phyloP scores from a whole-genome alignment of 2,797 vertebrate species.

The Pseudochromis fuscus region DNA sequence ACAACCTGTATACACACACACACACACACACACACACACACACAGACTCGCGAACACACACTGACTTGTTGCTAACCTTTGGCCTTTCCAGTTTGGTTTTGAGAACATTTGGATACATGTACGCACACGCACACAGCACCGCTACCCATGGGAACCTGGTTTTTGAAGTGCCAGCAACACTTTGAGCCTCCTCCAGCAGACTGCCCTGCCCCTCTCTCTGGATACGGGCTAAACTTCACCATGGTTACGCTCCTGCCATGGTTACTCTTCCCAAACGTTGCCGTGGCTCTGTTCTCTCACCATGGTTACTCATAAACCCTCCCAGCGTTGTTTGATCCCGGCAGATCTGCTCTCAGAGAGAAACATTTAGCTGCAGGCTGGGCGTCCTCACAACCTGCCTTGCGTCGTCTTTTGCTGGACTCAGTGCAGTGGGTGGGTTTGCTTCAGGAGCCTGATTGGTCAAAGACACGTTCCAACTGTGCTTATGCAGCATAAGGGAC shows the following conservation, averaged over 20 bases:
- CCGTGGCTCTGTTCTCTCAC: constrained; percentile 67
- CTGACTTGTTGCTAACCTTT: constrained; percentile 19
- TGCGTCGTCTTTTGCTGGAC: constrained; percentile 49
- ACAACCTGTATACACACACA: constrained; percentile 6
- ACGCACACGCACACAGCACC: constrained; percentile 27
- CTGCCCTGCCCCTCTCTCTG: constrained; percentile 61
- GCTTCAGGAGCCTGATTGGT: constrained; percentile 46
- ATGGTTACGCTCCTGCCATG: constrained; percentile 78
- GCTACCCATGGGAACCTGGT: constrained; percentile 57
- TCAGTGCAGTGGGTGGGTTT: constrained; percentile 31
- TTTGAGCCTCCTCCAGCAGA: constrained; percentile 57
- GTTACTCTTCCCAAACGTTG: constrained; percentile 80
- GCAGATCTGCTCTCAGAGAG: constrained; percentile 54
- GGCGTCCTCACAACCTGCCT: constrained; percentile 42
- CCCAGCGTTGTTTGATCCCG: constrained; percentile 66
- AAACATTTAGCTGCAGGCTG: constrained; percentile 53
- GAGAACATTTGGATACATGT: constrained; percentile 41
- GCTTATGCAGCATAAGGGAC: neutral
- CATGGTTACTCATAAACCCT: constrained; percentile 80
- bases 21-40: constrained; percentile 19
- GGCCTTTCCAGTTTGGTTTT: constrained; percentile 25
- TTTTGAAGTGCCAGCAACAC: constrained; percentile 54
- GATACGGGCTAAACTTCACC: constrained; percentile 71
- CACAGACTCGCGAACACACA: constrained; percentile 13
- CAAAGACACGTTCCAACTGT: constrained; percentile 31